These are phyloP conservation scores for Leucophenga varia DNA, from an alignment of 1,140 invertebrate species.

Conservation along the genomic window DNA sequence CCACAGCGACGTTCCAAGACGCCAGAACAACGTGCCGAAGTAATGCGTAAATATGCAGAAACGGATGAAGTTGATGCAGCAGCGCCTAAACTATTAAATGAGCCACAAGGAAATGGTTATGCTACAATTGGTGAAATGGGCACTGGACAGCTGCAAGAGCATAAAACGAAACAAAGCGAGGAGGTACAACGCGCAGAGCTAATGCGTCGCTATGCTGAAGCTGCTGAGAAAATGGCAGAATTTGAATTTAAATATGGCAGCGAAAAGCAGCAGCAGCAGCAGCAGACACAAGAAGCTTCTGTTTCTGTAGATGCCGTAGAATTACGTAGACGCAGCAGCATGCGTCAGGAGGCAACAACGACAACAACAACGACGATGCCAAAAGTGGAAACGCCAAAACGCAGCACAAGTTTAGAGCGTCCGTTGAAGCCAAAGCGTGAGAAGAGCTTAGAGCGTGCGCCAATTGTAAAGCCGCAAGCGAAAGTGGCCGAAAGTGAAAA, in stretches of 20 bases:
- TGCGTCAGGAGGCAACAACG: slow-evolving; percentile 15
- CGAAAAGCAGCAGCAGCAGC: slow-evolving; percentile 13
- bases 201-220: slow-evolving; percentile 34
- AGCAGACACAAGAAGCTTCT: slow-evolving; percentile 28
- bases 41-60: slow-evolving; percentile 1
- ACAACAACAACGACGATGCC: neutral
- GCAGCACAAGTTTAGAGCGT: slow-evolving; percentile 33
- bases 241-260: no score
- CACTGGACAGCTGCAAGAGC: neutral
- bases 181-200: slow-evolving; percentile 28
- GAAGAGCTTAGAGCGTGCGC: slow-evolving; percentile 16
- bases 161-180: slow-evolving; percentile 16
- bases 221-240: no score
- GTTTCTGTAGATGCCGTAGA: slow-evolving; percentile 12
- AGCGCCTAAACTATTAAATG: slow-evolving; percentile 15
- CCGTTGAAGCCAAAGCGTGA: slow-evolving; percentile 16
- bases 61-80: slow-evolving; percentile 1
- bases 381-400: slow-evolving; percentile 24
- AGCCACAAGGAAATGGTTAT: slow-evolving; percentile 29
- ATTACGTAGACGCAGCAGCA: slow-evolving; percentile 28
- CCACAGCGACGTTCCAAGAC: slow-evolving; percentile 47
- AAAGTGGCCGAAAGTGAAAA: no score
- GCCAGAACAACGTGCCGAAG: slow-evolving; percentile 30
- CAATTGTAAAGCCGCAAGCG: no score
- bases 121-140: slow-evolving; percentile 29